Evolutionary conservation across 2,888 invertebrate genomes (phyloP).

Genomic region (Bibio marci): DNA sequence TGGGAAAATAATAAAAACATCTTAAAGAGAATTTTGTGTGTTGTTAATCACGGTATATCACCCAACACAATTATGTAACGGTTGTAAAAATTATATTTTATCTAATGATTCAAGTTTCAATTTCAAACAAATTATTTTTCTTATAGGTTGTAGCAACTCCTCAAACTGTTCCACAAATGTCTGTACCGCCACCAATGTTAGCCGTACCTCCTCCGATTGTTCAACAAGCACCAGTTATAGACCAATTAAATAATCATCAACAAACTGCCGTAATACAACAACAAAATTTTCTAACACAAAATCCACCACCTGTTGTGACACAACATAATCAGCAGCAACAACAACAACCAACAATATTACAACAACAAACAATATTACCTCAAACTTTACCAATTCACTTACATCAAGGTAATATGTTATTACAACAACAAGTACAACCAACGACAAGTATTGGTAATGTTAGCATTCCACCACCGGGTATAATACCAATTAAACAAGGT

Average conservation of each 20-base stretch:
- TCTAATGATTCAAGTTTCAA: no score
- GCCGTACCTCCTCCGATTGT: conserved; percentile 12
- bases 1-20: no score
- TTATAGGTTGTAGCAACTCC: not conserved
- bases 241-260: conserved; percentile 5
- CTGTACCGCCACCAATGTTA: conserved; percentile 13
- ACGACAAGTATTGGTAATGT: conserved; percentile 11
- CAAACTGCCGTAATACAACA: conserved; percentile 7
- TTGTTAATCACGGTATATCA: no score
- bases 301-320: conserved; percentile 3
- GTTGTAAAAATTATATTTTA: conserved; percentile 1
- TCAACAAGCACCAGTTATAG: conserved; percentile 8
- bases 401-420: conserved; percentile 14
- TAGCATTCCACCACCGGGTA: conserved; percentile 10
- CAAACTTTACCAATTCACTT: conserved; percentile 14
- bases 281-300: conserved; percentile 7
- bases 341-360: conserved; percentile 11
- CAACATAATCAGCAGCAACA: conserved; percentile 8
- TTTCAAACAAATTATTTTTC: no score
- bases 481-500: conserved; percentile 11
- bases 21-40: no score
- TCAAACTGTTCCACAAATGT: conserved; percentile 12
- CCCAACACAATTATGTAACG: not conserved
- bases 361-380: conserved; percentile 13
- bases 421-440: conserved; percentile 6